These are phyloP conservation scores for Rhimphoctona megacephalus DNA, from an alignment of 2,888 invertebrate genomes.

Conservation along the genomic window DNA sequence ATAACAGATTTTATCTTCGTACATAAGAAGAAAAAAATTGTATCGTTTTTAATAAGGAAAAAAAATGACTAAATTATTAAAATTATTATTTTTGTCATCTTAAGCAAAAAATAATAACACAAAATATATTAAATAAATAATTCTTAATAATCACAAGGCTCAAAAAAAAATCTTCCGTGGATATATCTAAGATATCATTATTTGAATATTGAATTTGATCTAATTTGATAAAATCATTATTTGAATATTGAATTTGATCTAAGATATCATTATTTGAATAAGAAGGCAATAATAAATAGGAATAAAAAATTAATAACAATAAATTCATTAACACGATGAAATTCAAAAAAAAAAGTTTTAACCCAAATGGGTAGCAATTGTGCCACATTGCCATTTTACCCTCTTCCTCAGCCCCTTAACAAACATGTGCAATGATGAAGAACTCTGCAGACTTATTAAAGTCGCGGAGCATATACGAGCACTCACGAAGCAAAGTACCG, in stretches of 20 bases:
- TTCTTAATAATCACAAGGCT: not conserved
- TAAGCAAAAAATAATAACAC: not conserved
- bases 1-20: conserved; percentile 25
- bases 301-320: not conserved
- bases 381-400: conserved; percentile 12
- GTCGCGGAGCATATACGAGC: conserved; percentile 18
- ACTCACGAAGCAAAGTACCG: conserved; percentile 35
- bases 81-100: not conserved
- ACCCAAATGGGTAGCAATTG: not conserved
- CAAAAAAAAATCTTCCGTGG: not conserved
- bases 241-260: too few relatives aligned
- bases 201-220: too few relatives aligned
- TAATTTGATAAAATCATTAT: too few relatives aligned
- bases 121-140: not conserved
- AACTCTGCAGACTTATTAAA: conserved; percentile 40
- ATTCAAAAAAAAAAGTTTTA: not conserved
- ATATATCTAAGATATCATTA: too few relatives aligned
- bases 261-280: too few relatives aligned
- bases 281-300: not conserved
- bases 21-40: not conserved
- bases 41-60: not conserved
- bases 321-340: not conserved
- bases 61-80: not conserved
- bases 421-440: conserved; percentile 26
- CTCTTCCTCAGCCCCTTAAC: not conserved